Conservation (phyloP, 1,140 invertebrate genomes). For the Drosophila ohnishii region DNA sequence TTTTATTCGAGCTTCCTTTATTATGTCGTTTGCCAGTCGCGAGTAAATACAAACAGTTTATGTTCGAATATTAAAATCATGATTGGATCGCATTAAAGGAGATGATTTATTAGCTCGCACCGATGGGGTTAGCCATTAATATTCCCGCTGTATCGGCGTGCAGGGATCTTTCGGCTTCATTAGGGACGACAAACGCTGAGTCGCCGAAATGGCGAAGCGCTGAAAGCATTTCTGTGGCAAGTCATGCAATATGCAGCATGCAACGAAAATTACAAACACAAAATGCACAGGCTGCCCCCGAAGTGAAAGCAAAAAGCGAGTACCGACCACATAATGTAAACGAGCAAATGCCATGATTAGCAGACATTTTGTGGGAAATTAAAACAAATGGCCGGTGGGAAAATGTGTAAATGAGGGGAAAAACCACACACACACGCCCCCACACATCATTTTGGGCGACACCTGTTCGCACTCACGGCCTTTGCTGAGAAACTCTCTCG, state of each 20-base stretch:
- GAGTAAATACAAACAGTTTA: conserved; percentile 27
- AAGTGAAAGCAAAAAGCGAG: conserved; percentile 6
- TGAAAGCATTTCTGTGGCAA: conserved; percentile 26
- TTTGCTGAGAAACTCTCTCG: conserved; percentile 3
- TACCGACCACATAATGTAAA: conserved; percentile 48
- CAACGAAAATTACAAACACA: conserved; percentile 14
- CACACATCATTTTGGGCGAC: conserved; percentile 19
- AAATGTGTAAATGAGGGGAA: conserved; percentile 15
- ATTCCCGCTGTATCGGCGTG: background rate
- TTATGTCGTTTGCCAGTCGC: conserved; percentile 41
- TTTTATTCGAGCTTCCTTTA: conserved; percentile 55
- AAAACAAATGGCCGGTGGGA: conserved; percentile 51
- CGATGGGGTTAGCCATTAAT: conserved; percentile 15
- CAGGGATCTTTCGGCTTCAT: conserved; percentile 28
- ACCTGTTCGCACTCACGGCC: conserved; percentile 10
- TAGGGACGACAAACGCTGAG: conserved; percentile 21
- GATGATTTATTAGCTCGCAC: conserved; percentile 31
- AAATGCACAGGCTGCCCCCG: conserved; percentile 10
- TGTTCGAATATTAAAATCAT: conserved; percentile 31
- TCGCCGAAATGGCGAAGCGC: conserved; percentile 3
- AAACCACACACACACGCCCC: conserved; percentile 16
- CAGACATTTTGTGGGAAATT: conserved; percentile 53
- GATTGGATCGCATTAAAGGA: conserved; percentile 20
- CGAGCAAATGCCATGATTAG: conserved; percentile 60
- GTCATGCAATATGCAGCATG: conserved; percentile 52